phyloP scores from a whole-genome alignment of 2,888 invertebrate genomes.

The Agonopterix alstromeriana region DNA sequence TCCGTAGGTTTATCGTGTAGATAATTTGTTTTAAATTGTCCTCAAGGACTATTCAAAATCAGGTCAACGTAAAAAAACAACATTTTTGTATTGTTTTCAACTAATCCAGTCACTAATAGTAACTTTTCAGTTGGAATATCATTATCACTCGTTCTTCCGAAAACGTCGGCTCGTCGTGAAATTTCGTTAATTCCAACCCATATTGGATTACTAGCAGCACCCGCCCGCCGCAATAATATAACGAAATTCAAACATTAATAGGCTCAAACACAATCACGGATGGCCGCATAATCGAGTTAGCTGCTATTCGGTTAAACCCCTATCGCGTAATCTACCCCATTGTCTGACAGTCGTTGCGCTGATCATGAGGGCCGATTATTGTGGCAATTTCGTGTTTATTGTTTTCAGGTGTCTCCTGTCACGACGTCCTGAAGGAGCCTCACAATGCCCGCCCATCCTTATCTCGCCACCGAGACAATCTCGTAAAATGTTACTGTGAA shows the following conservation, averaged over 20 bases:
- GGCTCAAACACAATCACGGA: slow-evolving; percentile 73
- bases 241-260: slow-evolving; percentile 76
- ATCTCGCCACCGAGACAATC: slow-evolving; percentile 34
- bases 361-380: slow-evolving; percentile 73
- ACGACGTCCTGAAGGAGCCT: slow-evolving; percentile 21
- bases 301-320: slow-evolving; percentile 72
- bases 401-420: slow-evolving; percentile 68
- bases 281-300: slow-evolving; percentile 75
- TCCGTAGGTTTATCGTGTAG: too few species aligned
- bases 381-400: slow-evolving; percentile 72
- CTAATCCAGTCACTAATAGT: not conserved
- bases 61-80: too few species aligned
- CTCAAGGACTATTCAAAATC: too few species aligned
- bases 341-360: slow-evolving; percentile 62
- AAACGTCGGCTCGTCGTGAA: slow-evolving; percentile 40
- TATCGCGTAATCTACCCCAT: slow-evolving; percentile 72
- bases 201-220: slow-evolving; percentile 63
- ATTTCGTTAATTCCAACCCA: slow-evolving; percentile 60
- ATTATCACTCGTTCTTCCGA: slow-evolving; percentile 30
- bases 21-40: too few species aligned
- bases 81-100: too few species aligned
- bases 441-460: slow-evolving; percentile 36
- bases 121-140: slow-evolving; percentile 25
- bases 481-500: slow-evolving; percentile 40
- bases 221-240: slow-evolving; percentile 66